Evolutionary conservation across 2,113 vertebrate genomes (phyloP).

Genomic region (Callaeas wilsoni): DNA sequence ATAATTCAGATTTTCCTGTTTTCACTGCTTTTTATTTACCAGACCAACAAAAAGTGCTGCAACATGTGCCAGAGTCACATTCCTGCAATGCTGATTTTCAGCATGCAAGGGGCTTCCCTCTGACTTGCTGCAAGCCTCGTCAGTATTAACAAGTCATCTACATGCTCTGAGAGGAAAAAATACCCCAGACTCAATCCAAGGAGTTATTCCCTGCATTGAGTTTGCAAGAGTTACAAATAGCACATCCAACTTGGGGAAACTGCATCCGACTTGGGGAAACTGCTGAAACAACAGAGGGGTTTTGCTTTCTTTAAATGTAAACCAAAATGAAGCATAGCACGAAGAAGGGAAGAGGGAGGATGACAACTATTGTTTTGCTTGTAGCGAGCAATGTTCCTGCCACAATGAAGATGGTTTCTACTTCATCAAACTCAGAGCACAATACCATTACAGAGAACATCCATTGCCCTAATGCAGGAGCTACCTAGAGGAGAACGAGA

Average conservation of each 20-base stretch:
- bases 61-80: neutral
- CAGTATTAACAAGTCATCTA: neutral
- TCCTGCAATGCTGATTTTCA: neutral
- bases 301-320: neutral
- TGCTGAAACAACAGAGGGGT: neutral
- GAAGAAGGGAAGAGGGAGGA: neutral
- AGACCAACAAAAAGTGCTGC: neutral
- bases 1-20: neutral
- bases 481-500: neutral
- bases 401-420: neutral
- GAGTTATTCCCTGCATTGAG: neutral
- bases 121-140: neutral
- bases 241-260: neutral
- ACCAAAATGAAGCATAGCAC: neutral
- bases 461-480: neutral
- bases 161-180: neutral
- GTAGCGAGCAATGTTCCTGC: neutral
- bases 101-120: neutral
- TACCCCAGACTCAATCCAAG: neutral
- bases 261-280: neutral
- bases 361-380: neutral
- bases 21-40: neutral
- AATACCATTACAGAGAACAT: neutral
- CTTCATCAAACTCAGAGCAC: neutral
- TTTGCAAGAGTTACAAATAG: neutral